Evolutionary conservation across 35 echinoderm and acorn worm genomes (phyloP), one percentile per base, ranked within the genome.

Genomic region (Chiridota heheva): DNA sequence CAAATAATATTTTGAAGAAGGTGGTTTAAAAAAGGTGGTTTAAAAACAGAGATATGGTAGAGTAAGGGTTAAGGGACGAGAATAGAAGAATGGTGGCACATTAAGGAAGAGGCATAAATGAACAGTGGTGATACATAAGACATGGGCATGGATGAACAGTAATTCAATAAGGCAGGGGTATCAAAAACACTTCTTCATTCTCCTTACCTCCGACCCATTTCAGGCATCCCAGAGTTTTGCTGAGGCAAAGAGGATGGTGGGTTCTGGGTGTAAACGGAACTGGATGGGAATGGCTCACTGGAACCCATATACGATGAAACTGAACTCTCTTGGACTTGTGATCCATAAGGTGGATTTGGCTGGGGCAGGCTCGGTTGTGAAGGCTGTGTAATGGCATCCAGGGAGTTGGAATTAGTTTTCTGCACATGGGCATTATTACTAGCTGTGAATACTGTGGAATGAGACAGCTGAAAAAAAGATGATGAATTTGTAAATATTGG

Each of bases 151-250:
- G n/a, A n/a, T n/a, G n/a, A n/a, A n/a, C n/a, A n/a, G n/a, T n/a
- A n/a, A n/a, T n/a, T n/a, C n/a, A n/a, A n/a, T n/a, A n/a, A n/a
- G n/a, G n/a, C n/a, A n/a, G n/a, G n/a, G n/a, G n/a, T n/a, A n/a
- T n/a, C n/a, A n/a, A n/a, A n/a, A n/a, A n/a, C n/a, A n/a, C n/a
- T n/a, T n/a, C n/a, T n/a, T n/a, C n/a, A n/a, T n/a, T n/a, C n/a
- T 17, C 63, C 13, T 31, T 74, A 74, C 70, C 70, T 74, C 40
- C 70, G 40, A 26, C 43, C 36, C 70, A 74, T 74, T 74, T 74
- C 70, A 51, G 70, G 70, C 70, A 74, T 74, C 36, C 70, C 70
- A 45, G 70, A 51, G 70, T 74, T 74, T 33, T 74, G 70, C 30
- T 74, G 70, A 15, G 70, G 36, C 41, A 74, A 42, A 51, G 70